Percentiles rank a stretch among this genome's conserved stretches.
Conservation (phyloP, 35 echinoderm and acorn worm species). For the Acanthaster planci region DNA sequence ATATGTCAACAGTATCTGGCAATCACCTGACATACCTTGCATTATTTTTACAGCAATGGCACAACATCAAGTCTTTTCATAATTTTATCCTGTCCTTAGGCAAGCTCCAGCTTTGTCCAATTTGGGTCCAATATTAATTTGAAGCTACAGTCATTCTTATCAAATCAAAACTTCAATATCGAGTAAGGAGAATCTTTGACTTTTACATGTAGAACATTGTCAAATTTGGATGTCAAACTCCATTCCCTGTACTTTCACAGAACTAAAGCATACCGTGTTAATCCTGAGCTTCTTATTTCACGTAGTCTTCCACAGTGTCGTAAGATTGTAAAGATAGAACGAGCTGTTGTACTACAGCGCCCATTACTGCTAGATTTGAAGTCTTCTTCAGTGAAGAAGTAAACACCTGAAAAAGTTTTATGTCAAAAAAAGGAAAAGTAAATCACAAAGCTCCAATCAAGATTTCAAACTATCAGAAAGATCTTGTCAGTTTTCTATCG, state of each 20-base stretch:
- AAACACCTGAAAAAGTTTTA: constrained; percentile 59
- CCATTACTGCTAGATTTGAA: constrained; percentile 63
- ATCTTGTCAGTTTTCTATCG: not conserved
- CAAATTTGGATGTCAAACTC: too few species aligned
- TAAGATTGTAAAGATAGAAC: constrained; percentile 77
- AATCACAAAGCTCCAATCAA: not conserved
- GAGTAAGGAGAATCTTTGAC: too few species aligned
- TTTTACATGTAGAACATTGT: too few species aligned
- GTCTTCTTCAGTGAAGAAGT: constrained; percentile 88
- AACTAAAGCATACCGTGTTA: constrained; percentile 64
- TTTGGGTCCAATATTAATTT: too few species aligned
- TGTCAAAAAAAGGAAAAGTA: not conserved
- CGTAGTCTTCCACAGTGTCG: constrained; percentile 75
- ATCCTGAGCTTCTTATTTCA: constrained; percentile 75
- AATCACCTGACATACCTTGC: too few species aligned
- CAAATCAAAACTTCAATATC: too few species aligned
- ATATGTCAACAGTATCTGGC: too few species aligned
- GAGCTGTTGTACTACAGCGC: constrained; percentile 47
- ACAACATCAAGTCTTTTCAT: too few species aligned
- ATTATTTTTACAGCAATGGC: too few species aligned
- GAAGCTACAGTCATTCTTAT: too few species aligned
- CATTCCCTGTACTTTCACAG: not conserved
- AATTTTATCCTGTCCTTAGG: too few species aligned
- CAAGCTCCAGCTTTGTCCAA: too few species aligned
- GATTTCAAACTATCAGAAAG: not conserved